Conservation (phyloP, 2,797 vertebrate genomes). For the Hephaestus fuliginosus region DNA sequence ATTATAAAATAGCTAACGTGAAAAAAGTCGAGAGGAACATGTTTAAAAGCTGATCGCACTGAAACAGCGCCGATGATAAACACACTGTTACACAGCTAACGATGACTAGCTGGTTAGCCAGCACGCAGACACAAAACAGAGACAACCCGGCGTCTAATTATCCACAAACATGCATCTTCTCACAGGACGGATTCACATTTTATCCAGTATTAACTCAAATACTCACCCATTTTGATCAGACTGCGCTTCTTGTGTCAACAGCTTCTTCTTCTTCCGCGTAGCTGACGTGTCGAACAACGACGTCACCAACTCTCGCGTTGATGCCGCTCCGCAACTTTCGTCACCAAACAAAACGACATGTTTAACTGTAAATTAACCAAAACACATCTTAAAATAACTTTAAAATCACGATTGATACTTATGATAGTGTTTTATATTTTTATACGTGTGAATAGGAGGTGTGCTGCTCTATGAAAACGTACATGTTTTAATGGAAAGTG, state of each 20-base stretch:
- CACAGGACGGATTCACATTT: fast-evolving
- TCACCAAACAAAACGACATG: background rate
- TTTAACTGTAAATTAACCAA: constrained; percentile 1
- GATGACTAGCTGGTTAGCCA: constrained; percentile 33
- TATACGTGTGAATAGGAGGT: fast-evolving
- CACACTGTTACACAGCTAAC: constrained; percentile 39
- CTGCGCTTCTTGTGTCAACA: constrained; percentile 7
- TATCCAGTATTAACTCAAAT: background rate
- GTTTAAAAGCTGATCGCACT: background rate
- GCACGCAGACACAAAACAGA: background rate
- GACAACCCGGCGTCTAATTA: fast-evolving
- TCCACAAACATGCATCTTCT: fast-evolving
- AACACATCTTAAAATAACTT: background rate
- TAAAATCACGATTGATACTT: fast-evolving
- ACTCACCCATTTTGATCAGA: constrained; percentile 77
- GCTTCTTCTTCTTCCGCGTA: constrained; percentile 78
- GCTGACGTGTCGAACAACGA: constrained; percentile 79
- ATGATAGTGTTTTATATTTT: fast-evolving
- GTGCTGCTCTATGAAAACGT: background rate
- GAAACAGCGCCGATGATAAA: background rate
- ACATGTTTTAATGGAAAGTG: constrained; percentile 62
- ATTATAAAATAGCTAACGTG: fast-evolving
- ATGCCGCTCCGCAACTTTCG: constrained; percentile 48
- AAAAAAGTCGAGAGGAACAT: fast-evolving
- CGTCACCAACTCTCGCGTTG: constrained; percentile 35